These are phyloP conservation scores for Eidolon helvum DNA, from an alignment of 2,113 vertebrate genomes.

Conservation along the genomic window DNA sequence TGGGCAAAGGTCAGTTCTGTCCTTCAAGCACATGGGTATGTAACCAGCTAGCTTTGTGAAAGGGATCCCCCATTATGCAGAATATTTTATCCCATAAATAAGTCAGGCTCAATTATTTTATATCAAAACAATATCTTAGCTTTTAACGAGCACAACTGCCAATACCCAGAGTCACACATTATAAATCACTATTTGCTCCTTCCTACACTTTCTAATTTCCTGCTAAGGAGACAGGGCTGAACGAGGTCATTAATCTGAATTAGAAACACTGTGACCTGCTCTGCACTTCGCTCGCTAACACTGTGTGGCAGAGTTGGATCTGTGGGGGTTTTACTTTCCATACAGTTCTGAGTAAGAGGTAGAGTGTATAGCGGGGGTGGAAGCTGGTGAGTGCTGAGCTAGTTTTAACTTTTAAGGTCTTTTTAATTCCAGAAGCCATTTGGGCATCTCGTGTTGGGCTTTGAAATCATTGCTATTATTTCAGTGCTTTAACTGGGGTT, in stretches of 20 bases:
- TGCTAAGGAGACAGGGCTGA: conserved; percentile 83
- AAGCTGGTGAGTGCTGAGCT: neutral
- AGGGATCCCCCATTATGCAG: neutral
- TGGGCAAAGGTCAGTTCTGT: neutral
- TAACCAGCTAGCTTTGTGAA: neutral
- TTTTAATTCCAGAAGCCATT: neutral
- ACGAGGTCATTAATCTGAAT: conserved; percentile 87
- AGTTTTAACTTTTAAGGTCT: neutral
- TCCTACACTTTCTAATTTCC: conserved; percentile 85
- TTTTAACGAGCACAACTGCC: conserved; percentile 82
- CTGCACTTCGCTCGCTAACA: conserved; percentile 74
- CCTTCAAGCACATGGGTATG: neutral
- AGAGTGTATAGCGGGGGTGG: neutral
- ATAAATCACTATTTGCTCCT: conserved; percentile 82
- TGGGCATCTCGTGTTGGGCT: neutral
- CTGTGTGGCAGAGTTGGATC: conserved; percentile 53
- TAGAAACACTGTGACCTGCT: conserved; percentile 82
- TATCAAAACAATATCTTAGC: conserved; percentile 84
- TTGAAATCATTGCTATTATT: conserved; percentile 8
- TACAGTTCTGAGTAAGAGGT: conserved; percentile 7
- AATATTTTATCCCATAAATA: conserved; percentile 69
- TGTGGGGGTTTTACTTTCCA: conserved; percentile 22
- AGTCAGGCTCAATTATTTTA: conserved; percentile 82
- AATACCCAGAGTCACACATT: conserved; percentile 73
- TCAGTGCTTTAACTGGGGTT: neutral